Conservation (phyloP, 2,797 vertebrate genomes). For the Etheostoma nigrum region DNA sequence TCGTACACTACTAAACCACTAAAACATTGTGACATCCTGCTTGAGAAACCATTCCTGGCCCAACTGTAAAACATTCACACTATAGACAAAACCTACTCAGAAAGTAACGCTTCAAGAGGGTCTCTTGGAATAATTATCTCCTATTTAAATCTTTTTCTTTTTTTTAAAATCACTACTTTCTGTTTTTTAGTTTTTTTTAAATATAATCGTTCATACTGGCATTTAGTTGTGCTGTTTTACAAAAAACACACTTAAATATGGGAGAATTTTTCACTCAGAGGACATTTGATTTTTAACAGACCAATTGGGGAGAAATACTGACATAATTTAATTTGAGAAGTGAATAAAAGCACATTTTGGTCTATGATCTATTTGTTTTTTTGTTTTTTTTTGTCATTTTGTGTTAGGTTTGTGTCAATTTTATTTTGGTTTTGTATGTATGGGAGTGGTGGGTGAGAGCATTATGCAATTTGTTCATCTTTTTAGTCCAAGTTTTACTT, state of each 20-base stretch:
- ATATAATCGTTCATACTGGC: constrained; percentile 15
- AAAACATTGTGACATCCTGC: constrained; percentile 11
- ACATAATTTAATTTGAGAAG: constrained; percentile 47
- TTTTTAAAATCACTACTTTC: constrained; percentile 21
- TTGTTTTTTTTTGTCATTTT: constrained; percentile 35
- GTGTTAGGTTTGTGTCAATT: constrained; percentile 66
- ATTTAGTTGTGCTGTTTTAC: constrained; percentile 12
- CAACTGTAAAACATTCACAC: constrained; percentile 5
- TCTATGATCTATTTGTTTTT: constrained; percentile 50
- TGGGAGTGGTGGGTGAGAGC: constrained; percentile 74
- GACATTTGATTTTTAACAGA: constrained; percentile 55
- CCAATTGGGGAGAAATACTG: constrained; percentile 41
- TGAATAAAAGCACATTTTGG: constrained; percentile 77
- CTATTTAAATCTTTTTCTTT: neutral
- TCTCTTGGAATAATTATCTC: constrained; percentile 23
- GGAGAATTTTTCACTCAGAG: constrained; percentile 48
- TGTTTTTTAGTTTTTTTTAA: neutral
- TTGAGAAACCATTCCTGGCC: constrained; percentile 37
- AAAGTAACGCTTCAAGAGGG: constrained; percentile 25
- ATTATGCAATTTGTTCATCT: constrained; percentile 82
- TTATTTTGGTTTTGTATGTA: constrained; percentile 63
- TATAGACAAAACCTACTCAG: neutral
- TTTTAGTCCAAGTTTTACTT: constrained; percentile 80
- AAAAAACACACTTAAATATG: constrained; percentile 10
- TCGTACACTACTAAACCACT: constrained; percentile 64